These are phyloP conservation scores for Leptura quadrifasciata DNA, from an alignment of 2,888 invertebrate species.

Conservation along the genomic window DNA sequence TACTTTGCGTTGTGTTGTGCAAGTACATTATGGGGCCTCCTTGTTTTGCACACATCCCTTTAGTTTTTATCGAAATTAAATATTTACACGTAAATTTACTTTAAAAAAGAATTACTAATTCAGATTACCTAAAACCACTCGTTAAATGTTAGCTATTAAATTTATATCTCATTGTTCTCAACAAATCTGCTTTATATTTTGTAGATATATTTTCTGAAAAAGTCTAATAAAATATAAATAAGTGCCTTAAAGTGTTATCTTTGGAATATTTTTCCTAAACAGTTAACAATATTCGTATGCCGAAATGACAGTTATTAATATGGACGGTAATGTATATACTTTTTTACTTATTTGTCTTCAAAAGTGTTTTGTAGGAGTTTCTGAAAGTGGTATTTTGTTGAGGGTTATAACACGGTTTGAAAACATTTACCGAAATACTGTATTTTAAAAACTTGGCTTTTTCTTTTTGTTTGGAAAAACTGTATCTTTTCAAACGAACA, in stretches of 20 bases:
- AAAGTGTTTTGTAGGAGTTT: no score
- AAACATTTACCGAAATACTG: no score
- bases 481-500: no score
- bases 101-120: conserved; percentile 18
- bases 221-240: background rate
- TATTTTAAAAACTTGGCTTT: no score
- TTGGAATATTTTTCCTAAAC: background rate
- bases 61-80: conserved; percentile 45
- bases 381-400: no score
- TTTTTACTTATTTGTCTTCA: background rate
- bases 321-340: conserved; percentile 22
- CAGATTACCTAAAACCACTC: conserved; percentile 27
- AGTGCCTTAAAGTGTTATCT: background rate
- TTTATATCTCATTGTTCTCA: conserved; percentile 34
- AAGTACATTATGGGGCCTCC: conserved; percentile 9
- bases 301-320: conserved; percentile 20
- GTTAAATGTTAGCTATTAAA: conserved; percentile 22
- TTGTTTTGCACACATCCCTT: conserved; percentile 47
- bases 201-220: conserved; percentile 14
- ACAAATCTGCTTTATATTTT: conserved; percentile 14
- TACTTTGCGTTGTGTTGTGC: background rate
- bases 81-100: conserved; percentile 37
- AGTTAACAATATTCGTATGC: background rate
- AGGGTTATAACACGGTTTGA: no score
- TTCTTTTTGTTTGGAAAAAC: no score